Conservation (phyloP, 2,113 vertebrate species). For the Bungarus multicinctus region DNA sequence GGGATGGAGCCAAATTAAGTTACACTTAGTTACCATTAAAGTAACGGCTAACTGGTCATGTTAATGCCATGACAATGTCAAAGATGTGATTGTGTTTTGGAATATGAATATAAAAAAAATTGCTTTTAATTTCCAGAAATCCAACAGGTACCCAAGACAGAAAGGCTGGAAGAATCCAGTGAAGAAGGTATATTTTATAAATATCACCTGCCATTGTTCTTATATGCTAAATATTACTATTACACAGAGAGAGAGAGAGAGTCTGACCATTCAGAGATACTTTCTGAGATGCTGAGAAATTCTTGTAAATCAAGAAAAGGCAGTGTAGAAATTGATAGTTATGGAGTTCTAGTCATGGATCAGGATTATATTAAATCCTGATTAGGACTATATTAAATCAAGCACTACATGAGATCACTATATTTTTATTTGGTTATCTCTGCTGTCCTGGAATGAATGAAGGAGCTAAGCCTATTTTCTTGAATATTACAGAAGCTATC, state of each 20-base stretch:
- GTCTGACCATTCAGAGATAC: background rate
- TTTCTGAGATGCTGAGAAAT: background rate
- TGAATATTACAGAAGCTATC: background rate
- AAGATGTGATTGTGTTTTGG: background rate
- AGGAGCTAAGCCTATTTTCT: background rate
- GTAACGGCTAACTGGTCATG: background rate
- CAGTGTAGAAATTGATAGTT: background rate
- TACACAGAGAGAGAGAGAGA: background rate
- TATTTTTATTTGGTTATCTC: background rate
- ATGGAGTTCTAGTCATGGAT: background rate
- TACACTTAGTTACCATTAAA: background rate
- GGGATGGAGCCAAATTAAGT: background rate
- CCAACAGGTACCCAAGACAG: background rate
- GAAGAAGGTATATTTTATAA: conserved; percentile 58
- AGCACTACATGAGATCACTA: background rate
- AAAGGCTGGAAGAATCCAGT: conserved; percentile 35
- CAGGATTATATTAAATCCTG: background rate
- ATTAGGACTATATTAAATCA: background rate
- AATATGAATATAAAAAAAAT: background rate
- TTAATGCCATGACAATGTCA: background rate
- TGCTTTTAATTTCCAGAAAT: conserved; percentile 37
- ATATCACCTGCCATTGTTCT: background rate
- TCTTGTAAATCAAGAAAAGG: background rate
- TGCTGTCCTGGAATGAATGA: background rate
- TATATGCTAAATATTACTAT: background rate